Percentiles rank a stretch among this genome's conserved stretches.
Evolutionary conservation across 1,140 invertebrate genomes (phyloP).

Genomic region (Sarcophaga bullata): DNA sequence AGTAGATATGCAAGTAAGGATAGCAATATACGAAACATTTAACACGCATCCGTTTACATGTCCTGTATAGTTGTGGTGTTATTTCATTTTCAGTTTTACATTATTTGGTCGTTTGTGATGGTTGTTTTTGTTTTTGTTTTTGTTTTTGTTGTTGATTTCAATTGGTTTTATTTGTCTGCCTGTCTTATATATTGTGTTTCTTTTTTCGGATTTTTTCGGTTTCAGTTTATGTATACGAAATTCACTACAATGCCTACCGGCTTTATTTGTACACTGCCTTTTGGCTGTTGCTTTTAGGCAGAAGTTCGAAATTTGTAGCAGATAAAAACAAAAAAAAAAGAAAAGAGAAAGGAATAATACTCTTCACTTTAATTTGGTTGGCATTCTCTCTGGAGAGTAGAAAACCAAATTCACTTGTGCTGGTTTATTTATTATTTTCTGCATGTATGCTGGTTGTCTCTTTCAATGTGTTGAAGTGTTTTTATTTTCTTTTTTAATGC

Average conservation of each 20-base stretch:
- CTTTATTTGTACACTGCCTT: constrained; percentile 2
- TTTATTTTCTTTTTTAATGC: background rate
- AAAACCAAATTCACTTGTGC: constrained; percentile 32
- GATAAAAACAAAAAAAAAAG: background rate
- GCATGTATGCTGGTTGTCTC: background rate
- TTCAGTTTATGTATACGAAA: background rate
- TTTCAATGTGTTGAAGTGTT: background rate
- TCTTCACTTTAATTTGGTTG: background rate
- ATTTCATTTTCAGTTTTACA: constrained; percentile 33
- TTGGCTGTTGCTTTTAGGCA: constrained; percentile 27
- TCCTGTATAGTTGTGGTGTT: constrained; percentile 18
- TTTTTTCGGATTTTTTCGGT: background rate
- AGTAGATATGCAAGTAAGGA: background rate
- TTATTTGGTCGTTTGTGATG: background rate
- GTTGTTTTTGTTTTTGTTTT: background rate
- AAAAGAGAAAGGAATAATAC: constrained; percentile 13
- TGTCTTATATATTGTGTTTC: background rate
- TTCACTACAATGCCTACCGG: constrained; percentile 27
- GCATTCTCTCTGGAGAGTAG: background rate
- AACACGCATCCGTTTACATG: constrained; percentile 35
- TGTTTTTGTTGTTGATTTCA: background rate
- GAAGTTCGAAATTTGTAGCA: constrained; percentile 2
- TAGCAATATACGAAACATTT: constrained; percentile 32
- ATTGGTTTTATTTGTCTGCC: background rate
- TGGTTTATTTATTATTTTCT: constrained; percentile 18